phyloP scores from a whole-genome alignment of 2,888 invertebrate species.

The Heliothis peltigera region DNA sequence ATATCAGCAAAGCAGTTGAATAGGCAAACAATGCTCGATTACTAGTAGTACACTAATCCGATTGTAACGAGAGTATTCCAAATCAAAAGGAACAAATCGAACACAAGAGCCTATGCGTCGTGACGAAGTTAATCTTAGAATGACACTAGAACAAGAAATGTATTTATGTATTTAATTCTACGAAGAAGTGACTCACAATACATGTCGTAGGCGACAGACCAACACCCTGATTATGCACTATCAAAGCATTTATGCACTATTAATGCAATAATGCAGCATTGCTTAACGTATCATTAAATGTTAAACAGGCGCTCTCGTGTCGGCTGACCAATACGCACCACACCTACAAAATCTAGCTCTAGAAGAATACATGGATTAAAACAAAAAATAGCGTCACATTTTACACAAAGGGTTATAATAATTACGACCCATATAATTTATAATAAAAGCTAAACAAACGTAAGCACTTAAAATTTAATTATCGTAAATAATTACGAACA shows the following conservation, averaged over 20 bases:
- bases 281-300: conserved; percentile 47
- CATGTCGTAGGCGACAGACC: conserved; percentile 39
- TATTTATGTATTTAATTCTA: conserved; percentile 30
- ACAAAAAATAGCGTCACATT: conserved; percentile 46
- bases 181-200: conserved; percentile 43
- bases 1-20: conserved; percentile 2
- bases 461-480: conserved; percentile 66
- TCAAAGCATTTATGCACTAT: conserved; percentile 49
- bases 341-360: conserved; percentile 33
- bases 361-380: neutral
- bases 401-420: conserved; percentile 38
- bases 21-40: conserved; percentile 6
- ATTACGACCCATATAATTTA: conserved; percentile 53
- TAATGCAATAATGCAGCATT: conserved; percentile 52
- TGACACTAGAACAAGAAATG: conserved; percentile 29
- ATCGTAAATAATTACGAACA: conserved; percentile 70
- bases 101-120: conserved; percentile 12
- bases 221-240: conserved; percentile 52
- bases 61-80: conserved; percentile 15
- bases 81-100: conserved; percentile 30
- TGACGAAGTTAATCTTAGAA: conserved; percentile 38
- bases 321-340: conserved; percentile 31
- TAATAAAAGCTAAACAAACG: conserved; percentile 58
- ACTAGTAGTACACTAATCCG: neutral
- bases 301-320: conserved; percentile 35